Percentiles rank a stretch among this genome's conserved stretches.
These are phyloP conservation scores for Escarpia spicata DNA, from an alignment of 2,888 invertebrate genomes.

Conservation along the genomic window DNA sequence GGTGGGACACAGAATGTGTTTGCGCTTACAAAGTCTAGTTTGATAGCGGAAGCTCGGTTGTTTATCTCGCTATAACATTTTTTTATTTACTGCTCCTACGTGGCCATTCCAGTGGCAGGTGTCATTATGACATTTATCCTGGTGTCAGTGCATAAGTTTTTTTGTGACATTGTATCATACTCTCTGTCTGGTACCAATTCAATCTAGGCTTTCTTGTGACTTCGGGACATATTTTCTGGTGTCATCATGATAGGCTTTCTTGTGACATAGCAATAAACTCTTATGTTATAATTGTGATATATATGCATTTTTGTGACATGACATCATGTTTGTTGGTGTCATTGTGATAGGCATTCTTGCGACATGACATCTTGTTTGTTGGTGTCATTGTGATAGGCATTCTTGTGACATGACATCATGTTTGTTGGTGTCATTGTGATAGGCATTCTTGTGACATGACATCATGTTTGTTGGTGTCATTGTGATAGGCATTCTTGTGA, in stretches of 20 bases:
- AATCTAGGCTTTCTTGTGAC: background rate
- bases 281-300: background rate
- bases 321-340: background rate
- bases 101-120: background rate
- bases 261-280: background rate
- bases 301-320: background rate
- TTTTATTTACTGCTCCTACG: background rate
- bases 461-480: background rate
- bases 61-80: background rate
- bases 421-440: background rate
- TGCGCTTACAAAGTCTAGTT: background rate
- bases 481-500: no score
- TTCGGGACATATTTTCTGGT: background rate
- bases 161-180: background rate
- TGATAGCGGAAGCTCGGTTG: background rate
- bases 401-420: background rate
- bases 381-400: background rate
- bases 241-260: background rate
- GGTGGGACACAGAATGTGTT: background rate
- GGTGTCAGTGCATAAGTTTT: background rate
- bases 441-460: background rate
- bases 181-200: background rate
- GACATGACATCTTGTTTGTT: no score
- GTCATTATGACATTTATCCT: background rate
- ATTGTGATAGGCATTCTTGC: no score